Base-by-base conservation (phyloP, 1,140 invertebrate species). In the Drosophila melanogaster region DNA sequence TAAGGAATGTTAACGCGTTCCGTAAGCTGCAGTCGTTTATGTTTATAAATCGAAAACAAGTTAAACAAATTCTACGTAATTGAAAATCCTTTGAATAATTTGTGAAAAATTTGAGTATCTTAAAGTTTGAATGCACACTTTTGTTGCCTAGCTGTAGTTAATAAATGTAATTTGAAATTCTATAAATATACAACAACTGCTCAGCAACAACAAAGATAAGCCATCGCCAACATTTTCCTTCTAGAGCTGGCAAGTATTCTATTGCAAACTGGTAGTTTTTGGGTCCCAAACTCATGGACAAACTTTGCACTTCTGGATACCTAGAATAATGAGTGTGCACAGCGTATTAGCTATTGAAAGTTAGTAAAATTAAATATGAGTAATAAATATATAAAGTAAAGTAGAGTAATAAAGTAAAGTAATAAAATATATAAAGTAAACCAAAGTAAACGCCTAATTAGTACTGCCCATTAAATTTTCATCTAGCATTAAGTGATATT, bases 111-210 rank as follows among this genome's bases (percentile, higher is more conserved):
- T n/a, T n/a, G n/a, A n/a, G n/a, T n/a, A n/a, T n/a, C n/a, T n/a
- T n/a, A n/a, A n/a, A n/a, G 22, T 24, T 24, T 24, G 22, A 24
- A 24, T 76, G 53, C 50, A 79, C 71, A 69, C 69, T 83, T 83
- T 77, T 50, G 67, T 60, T 65, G 74, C 69, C 62, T 54, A 44
- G 49, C 65, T 80, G 62, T 55, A 53, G 46, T 66, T 85, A 74
- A 81, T 81, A 81, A 86, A 86, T 81, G 71, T 85, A 85, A 80
- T 86, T 77, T 81, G 65, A 71, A 86, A 86, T 85, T 85, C 81
- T 80, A 80, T 80, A 85, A 85, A 74, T 77, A 79, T 73, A 65
- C 72, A 79, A 72, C 57, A 72, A 79, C 58, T 33, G n/a, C 50
- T 35, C 22, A 30, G 35, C 51, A 24, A 33, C 61, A 64, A 26